A percentile compares a stretch with the other conserved stretches of the same genome.
phyloP scores from a whole-genome alignment of 2,797 vertebrate species.

The Sebastes nivosus region DNA sequence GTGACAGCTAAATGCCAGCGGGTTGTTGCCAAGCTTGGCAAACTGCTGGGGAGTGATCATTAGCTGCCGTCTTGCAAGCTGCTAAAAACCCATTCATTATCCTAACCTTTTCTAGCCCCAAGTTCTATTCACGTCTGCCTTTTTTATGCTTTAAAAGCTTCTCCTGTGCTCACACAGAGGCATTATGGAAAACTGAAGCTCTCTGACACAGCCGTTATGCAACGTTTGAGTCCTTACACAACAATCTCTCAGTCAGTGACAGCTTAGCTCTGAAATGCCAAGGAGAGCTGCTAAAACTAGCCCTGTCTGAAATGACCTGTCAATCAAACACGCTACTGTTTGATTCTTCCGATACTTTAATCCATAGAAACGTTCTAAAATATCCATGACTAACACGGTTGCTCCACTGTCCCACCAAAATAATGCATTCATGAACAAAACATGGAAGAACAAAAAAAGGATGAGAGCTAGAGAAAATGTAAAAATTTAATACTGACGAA shows the following conservation, averaged over 20 bases:
- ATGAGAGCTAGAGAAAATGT: not conserved
- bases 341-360: not conserved
- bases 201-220: conserved; percentile 18
- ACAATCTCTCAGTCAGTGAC: not conserved
- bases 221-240: conserved; percentile 9
- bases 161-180: conserved; percentile 19
- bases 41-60: conserved; percentile 62
- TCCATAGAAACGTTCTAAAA: not conserved
- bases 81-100: conserved; percentile 70
- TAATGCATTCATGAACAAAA: not conserved
- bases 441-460: not conserved
- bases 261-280: conserved; percentile 1
- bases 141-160: conserved; percentile 46
- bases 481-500: conserved; percentile 68
- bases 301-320: not conserved
- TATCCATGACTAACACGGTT: not conserved
- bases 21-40: conserved; percentile 60
- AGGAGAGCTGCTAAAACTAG: not conserved
- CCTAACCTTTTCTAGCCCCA: conserved; percentile 54
- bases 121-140: conserved; percentile 37
- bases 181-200: conserved; percentile 17
- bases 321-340: not conserved
- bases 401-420: not conserved
- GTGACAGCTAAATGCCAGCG: conserved; percentile 68
- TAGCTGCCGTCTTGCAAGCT: conserved; percentile 60